Evolutionary conservation across 2,797 vertebrate species (phyloP).

Genomic region (Lemur catta): DNA sequence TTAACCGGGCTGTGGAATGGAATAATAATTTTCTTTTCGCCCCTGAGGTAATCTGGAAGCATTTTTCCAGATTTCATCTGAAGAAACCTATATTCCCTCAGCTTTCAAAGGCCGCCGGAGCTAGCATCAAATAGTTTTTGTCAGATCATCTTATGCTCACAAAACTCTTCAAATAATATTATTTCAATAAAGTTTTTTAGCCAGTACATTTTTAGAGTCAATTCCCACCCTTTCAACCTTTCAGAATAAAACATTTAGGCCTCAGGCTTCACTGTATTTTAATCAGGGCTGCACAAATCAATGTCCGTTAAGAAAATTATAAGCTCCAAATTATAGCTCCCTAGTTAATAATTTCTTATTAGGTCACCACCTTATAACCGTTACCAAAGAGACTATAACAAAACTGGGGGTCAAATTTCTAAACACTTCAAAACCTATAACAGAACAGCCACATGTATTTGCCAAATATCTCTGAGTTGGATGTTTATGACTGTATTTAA

Average conservation of each 20-base stretch:
- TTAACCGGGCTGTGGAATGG: conserved; percentile 35
- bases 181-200: conserved; percentile 69
- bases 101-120: conserved; percentile 57
- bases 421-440: conserved; percentile 55
- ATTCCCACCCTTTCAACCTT: conserved; percentile 56
- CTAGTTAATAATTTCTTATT: conserved; percentile 67
- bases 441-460: conserved; percentile 31
- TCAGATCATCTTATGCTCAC: conserved; percentile 67
- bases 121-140: conserved; percentile 50
- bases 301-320: conserved; percentile 67
- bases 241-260: conserved; percentile 56
- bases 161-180: conserved; percentile 69
- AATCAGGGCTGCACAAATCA: conserved; percentile 62
- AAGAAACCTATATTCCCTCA: conserved; percentile 67
- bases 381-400: conserved; percentile 54
- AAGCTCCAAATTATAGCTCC: conserved; percentile 63
- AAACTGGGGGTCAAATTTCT: conserved; percentile 55
- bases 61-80: conserved; percentile 66
- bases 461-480: conserved; percentile 4
- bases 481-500: neutral
- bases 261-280: conserved; percentile 58
- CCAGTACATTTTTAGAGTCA: conserved; percentile 48
- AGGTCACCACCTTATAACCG: conserved; percentile 50
- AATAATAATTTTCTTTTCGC: conserved; percentile 76
- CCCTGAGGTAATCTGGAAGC: conserved; percentile 64